Evolutionary conservation across 2,113 vertebrate genomes (phyloP).

Genomic region (Platanista minor): DNA sequence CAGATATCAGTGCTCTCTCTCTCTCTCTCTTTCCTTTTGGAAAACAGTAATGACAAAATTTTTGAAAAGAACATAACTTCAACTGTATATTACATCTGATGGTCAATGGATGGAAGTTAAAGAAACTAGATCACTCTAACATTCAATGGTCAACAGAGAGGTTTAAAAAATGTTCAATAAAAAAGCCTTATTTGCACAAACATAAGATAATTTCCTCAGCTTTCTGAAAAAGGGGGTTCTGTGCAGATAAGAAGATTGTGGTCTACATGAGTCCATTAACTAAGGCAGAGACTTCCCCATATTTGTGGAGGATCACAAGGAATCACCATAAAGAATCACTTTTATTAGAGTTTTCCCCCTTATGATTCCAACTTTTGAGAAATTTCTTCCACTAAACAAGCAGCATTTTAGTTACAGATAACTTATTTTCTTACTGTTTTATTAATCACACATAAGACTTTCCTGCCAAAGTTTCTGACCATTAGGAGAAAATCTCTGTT

Average conservation of each 20-base stretch:
- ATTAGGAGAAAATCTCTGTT: slow-evolving; percentile 8
- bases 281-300: background rate
- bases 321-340: background rate
- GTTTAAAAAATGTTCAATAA: background rate
- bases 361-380: background rate
- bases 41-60: background rate
- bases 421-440: background rate
- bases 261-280: background rate
- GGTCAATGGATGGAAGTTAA: background rate
- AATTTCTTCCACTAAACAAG: background rate
- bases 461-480: background rate
- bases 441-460: background rate
- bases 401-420: background rate
- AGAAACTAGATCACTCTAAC: background rate
- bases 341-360: background rate
- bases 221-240: background rate
- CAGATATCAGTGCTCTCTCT: background rate
- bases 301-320: background rate
- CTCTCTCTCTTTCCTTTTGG: background rate
- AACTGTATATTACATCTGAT: slow-evolving; percentile 1
- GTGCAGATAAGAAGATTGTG: background rate
- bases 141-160: background rate
- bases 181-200: background rate
- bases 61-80: slow-evolving; percentile 31
- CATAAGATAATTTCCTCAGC: background rate